These are phyloP conservation scores for Amblyraja radiata DNA, from an alignment of 2,797 vertebrate genomes.

Conservation along the genomic window DNA sequence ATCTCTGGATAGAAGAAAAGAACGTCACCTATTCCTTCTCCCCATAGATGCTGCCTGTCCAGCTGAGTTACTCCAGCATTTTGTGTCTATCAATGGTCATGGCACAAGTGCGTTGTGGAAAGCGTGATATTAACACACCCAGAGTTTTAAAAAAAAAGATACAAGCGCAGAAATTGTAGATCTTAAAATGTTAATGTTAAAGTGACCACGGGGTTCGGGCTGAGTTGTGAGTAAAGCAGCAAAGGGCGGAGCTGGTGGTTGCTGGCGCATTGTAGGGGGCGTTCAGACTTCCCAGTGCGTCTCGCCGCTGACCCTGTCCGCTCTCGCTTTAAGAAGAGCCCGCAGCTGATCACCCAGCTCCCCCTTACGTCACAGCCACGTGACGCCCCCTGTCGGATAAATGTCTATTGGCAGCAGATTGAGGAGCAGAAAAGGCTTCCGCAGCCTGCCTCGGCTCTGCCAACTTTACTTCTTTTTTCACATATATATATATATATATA, in stretches of 20 bases:
- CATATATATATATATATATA: neutral
- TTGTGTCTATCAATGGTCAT: no score
- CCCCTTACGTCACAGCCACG: constrained; percentile 58
- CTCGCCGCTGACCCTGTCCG: neutral
- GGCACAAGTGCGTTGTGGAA: neutral
- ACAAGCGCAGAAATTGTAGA: neutral
- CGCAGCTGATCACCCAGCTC: neutral
- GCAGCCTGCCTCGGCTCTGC: neutral
- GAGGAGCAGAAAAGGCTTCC: constrained; percentile 42
- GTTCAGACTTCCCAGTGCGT: neutral
- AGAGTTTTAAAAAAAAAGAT: neutral
- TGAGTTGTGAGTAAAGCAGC: neutral
- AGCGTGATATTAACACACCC: no score
- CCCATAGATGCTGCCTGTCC: no score
- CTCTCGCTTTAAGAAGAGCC: neutral
- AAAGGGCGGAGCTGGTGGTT: no score
- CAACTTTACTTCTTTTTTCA: neutral
- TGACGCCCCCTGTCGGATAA: constrained; percentile 61
- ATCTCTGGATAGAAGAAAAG: no score
- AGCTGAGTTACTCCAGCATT: no score
- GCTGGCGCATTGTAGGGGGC: neutral
- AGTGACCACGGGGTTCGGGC: neutral
- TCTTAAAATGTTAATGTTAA: neutral
- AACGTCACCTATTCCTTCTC: no score
- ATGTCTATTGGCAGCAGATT: constrained; percentile 58